Evolutionary conservation across 2,797 vertebrate genomes (phyloP), one percentile per base, ranked within the genome.

Genomic region (Paguma larvata): DNA sequence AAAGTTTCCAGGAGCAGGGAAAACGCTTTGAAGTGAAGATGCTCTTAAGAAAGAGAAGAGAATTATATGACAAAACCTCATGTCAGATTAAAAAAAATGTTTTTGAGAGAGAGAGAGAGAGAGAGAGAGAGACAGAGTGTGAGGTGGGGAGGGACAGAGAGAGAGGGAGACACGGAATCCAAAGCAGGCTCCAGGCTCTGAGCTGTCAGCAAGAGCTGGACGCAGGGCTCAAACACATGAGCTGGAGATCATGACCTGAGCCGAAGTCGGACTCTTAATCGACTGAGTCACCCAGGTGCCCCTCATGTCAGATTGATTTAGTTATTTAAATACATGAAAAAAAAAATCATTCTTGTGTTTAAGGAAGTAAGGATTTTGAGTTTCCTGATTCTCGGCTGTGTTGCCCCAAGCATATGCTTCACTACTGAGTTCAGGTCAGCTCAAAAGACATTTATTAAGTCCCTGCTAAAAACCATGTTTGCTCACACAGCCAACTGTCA

Each of bases 11-110:
- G 32, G 53, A 62, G 12, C 44, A 70, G 23, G 44, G 21, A 65
- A 95, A 91, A 77, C 10, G 56, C 51, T 95, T 34, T 46, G 53
- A 72, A 89, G 21, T 63, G 72, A 90, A 91, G 85, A 70, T 80
- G 23, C 19, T 89, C 30, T 75, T 27, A n/a, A 77, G 48, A 13
- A 23, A 44, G 41, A 85, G 23, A 70, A 75, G 48, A 85, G 15
- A 72, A 46, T 30, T 27, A 34, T 18, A 6, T 1, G 25, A 62
- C n/a, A 46, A 73, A 85, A 27, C 25, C 41, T 85, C 56, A 38
- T 3, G 65, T 27, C 41, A 30, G 56, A 41, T 21, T 53, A 53
- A 53, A 51, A 51, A 51, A 51, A 13, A 14, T 51, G 12, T 56
- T 56, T 56, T 56, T 56, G 53, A 56, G 53, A 51, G 3, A 51